Base-by-base conservation (phyloP, 2,888 invertebrate species). In the Myathropa florea region DNA sequence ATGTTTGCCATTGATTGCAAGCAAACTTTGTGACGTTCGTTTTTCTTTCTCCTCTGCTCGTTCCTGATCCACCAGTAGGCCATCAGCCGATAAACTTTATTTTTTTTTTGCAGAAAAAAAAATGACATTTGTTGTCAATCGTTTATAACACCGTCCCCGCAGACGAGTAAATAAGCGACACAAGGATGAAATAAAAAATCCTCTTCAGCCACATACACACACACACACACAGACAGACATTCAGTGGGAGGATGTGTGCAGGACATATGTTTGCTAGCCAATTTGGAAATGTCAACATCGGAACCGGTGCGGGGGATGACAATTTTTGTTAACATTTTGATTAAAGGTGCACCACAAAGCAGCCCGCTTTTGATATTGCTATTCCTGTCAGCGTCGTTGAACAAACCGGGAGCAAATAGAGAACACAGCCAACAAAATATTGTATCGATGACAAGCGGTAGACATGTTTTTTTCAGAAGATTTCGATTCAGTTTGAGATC, bases 211-310 rank as follows among this genome's bases (percentile, higher is more conserved):
- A 72, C 36, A 65, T n/a, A 21, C 10, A 39, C n/a, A 23, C 14
- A 67, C 10, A 28, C 30, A 24, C 39, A 18, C 7, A 39, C 18
- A n/a, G n/a, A 68, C 55, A 59, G n/a, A 36, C 18, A 30, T n/a
- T 73, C 28, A 12, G 46, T 36, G 36, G 10, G 23, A 59, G 24
- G 12, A 39, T 39, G 39, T 39, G 39, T n/a, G 18, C 46, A 46
- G 46, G 46, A 46, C 64, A 71, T 67, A 88, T 90, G 83, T 89
- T 89, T 90, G 86, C 88, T 75, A 88, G 89, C 89, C 90, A 90
- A 90, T 90, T 90, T 90, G 89, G 88, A 87, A 89, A 88, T 82
- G 89, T 88, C 89, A 90, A 90, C 89, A 90, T 6, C 9, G 28
- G 30, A 30, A 46, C 4, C 60, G 33, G 39, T 14, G 39, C 39